These are phyloP conservation scores for Dynastes tityus DNA, from an alignment of 2,888 invertebrate genomes.

Conservation along the genomic window DNA sequence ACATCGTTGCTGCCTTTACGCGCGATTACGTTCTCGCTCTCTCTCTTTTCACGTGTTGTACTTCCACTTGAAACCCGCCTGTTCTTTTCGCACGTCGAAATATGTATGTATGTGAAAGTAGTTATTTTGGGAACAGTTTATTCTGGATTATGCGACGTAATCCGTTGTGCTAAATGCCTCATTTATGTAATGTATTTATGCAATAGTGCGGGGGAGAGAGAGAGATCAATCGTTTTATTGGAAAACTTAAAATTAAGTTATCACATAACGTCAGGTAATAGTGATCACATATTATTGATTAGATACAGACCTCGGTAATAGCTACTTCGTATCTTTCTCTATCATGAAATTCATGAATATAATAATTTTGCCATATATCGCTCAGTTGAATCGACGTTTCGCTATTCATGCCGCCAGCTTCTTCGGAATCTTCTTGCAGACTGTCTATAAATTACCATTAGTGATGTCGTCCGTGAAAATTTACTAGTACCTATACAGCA, in stretches of 20 bases:
- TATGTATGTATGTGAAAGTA: slow-evolving; percentile 27
- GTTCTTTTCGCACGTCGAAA: slow-evolving; percentile 23
- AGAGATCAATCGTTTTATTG: background rate
- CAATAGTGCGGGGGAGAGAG: background rate
- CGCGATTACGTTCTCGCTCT: slow-evolving; percentile 11
- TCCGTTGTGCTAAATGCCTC: background rate
- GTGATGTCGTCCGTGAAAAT: no score
- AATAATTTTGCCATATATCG: no score
- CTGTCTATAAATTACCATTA: no score
- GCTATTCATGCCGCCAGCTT: no score
- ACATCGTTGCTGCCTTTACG: slow-evolving; percentile 23
- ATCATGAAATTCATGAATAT: no score
- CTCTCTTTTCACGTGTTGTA: slow-evolving; percentile 26
- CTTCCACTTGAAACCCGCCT: slow-evolving; percentile 15
- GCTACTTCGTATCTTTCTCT: no score
- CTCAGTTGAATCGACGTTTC: no score
- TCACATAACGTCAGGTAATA: no score
- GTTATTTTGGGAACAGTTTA: slow-evolving; percentile 8
- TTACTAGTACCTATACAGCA: no score
- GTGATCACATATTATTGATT: no score
- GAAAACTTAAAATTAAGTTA: background rate
- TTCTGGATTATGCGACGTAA: background rate
- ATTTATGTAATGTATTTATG: slow-evolving; percentile 1
- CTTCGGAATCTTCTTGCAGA: no score
- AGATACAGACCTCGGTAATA: no score